Conservation (phyloP, 2,113 vertebrate genomes). For the Pseudorhombus dupliciocellatus region DNA sequence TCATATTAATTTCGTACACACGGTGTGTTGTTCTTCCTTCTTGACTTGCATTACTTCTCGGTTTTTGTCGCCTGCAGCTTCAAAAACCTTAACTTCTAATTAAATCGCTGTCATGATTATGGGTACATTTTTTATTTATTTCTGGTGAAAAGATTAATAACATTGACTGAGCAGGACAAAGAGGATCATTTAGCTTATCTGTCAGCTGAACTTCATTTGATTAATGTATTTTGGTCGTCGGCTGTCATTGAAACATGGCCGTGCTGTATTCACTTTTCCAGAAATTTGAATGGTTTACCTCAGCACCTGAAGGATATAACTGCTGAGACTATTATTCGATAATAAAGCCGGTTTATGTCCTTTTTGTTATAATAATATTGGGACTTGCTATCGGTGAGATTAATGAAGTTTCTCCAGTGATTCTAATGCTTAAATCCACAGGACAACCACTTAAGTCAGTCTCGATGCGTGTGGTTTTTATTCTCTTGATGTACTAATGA, state of each 20-base stretch:
- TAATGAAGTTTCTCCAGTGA: neutral
- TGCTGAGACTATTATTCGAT: constrained; percentile 2
- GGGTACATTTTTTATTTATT: constrained; percentile 48
- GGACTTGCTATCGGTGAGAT: neutral
- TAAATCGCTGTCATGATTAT: constrained; percentile 65
- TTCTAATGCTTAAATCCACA: neutral
- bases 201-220: constrained; percentile 69
- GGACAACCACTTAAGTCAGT: neutral
- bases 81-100: constrained; percentile 59
- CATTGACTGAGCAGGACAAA: constrained; percentile 55
- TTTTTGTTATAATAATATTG: constrained; percentile 1
- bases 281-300: constrained; percentile 14
- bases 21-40: constrained; percentile 7
- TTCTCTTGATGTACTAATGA: neutral
- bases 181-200: constrained; percentile 66
- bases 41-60: constrained; percentile 26
- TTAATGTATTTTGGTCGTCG: constrained; percentile 61
- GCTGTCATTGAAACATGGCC: constrained; percentile 57
- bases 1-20: neutral
- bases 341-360: neutral
- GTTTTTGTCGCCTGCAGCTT: constrained; percentile 20
- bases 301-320: constrained; percentile 9
- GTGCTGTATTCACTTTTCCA: constrained; percentile 11
- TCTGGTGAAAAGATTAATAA: constrained; percentile 67
- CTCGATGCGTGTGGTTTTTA: neutral